These are phyloP conservation scores for Atta texana DNA, from an alignment of 1,140 invertebrate species.

Conservation along the genomic window DNA sequence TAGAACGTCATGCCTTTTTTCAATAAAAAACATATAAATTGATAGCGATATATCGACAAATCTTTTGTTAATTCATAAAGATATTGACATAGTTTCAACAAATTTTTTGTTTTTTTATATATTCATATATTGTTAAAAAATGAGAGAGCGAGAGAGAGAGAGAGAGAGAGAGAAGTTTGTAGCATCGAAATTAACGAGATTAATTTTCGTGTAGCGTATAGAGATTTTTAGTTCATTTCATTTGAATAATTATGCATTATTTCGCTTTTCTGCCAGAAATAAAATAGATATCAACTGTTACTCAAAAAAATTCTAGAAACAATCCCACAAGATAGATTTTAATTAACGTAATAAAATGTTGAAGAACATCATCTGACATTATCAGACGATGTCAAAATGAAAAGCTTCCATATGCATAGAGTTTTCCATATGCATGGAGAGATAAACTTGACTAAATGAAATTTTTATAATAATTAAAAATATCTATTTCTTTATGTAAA, in stretches of 20 bases:
- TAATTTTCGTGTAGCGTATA: background rate
- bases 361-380: background rate
- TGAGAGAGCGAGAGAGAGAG: background rate
- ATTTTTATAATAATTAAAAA: constrained; percentile 15
- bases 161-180: too few species aligned
- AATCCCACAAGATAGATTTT: constrained; percentile 22
- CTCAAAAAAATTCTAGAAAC: background rate
- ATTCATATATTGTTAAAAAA: background rate
- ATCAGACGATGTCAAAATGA: background rate
- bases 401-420: background rate
- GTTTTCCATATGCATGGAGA: background rate
- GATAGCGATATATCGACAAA: background rate
- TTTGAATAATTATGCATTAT: background rate
- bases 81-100: background rate
- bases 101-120: background rate
- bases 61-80: background rate
- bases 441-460: background rate
- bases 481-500: background rate
- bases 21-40: background rate
- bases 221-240: constrained; percentile 22
- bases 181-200: background rate
- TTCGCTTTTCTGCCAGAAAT: background rate
- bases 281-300: background rate
- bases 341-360: constrained; percentile 46
- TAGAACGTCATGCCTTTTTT: background rate